Base-by-base conservation (phyloP, 2,113 vertebrate species). In the Taurulus bubalis region DNA sequence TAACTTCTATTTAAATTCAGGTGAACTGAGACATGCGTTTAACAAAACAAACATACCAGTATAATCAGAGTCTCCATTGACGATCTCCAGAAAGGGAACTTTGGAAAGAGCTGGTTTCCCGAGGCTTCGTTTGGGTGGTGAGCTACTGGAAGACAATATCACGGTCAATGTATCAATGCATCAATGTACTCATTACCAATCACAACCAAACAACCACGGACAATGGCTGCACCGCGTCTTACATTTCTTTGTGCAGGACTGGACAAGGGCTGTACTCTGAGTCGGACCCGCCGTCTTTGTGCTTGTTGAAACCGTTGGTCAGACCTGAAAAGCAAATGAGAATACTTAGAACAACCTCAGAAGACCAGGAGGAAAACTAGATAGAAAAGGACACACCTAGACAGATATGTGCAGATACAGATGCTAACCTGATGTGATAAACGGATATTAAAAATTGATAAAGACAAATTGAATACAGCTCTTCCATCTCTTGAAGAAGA, bases 21-120 rank as follows among this genome's bases (percentile, higher is more conserved):
- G 5, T n/a, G 3, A 71, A 34, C 6, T 34, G 22, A 20, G 20
- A 55, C 53, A 26, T 28, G 4, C 11, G 38, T 14, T 55, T 8
- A 42, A 24, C 20, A 42, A 24, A 38, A 49, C 15, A 22, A 9
- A 14, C 93, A 93, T 91, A 86, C 94, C 90, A 26, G 80, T 94
- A 92, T 96, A 98, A 89, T 97, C 96, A 0, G 92, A 93, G 80
- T 98, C 98, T 88, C 97, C 96, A 0, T 99, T 99, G 65, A 97
- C 91, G 6, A 96, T 95, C 56, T 98, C 97, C 89, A 97, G 70
- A 82, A 97, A 96, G 60, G 97, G 96, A 62, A 98, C 93, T 89
- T 96, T 96, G 85, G 97, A 96, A n/a, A 99, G 96, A 56, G 98
- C 96, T 0, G 98, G 98, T 89, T 99, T 99, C 73, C 98, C 98